Base-by-base conservation (phyloP, 2,797 vertebrate genomes). In the Dipus sagitta region DNA sequence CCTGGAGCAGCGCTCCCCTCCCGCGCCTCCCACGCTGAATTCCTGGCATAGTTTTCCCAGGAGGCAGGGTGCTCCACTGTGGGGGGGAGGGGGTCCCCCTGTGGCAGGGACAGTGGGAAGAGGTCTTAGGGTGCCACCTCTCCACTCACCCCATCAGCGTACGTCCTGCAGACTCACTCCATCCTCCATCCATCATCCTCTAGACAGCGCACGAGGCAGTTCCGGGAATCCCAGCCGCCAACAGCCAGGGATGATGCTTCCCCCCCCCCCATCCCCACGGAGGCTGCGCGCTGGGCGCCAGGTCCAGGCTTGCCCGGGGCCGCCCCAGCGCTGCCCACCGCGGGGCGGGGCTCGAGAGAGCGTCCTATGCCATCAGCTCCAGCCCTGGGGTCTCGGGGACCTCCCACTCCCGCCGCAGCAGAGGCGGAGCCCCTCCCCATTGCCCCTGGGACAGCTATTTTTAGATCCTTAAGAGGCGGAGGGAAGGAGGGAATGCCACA, bases 21-120 rank as follows among this genome's bases (percentile, higher is more conserved):
- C 77, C 14, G 21, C 65, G 9, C 47, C 84, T 20, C 83, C 84
- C 2, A 2, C 38, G 30, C 74, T 6, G 17, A 60, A 96, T 95
- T 95, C 95, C 94, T 52, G 47, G 65, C 93, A 89, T 87, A 92
- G 86, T 79, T 92, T 92, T 64, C 77, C 85, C 68, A 4, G 6
- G 28, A 54, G 5, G 38, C 65, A n/a, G 0, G 13, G 58, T 54
- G 91, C 89, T 68, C 54, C 88, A 3, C 18, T 9, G 38, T 38
- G 38, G 38, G 38, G 38, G 38, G 38, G 38, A 38, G 62, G 82
- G 52, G 76, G 91, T 64, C 67, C 14, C 28, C 30, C 11, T 18
- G 60, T 14, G 74, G 54, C 75, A 24, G 9, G 52, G 58, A 21
- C 10, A 2, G 23, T 2, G 17, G 20, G 15, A n/a, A 47, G 62